These are phyloP conservation scores for Lasiurus cinereus DNA, from an alignment of 2,113 vertebrate genomes.

Conservation along the genomic window DNA sequence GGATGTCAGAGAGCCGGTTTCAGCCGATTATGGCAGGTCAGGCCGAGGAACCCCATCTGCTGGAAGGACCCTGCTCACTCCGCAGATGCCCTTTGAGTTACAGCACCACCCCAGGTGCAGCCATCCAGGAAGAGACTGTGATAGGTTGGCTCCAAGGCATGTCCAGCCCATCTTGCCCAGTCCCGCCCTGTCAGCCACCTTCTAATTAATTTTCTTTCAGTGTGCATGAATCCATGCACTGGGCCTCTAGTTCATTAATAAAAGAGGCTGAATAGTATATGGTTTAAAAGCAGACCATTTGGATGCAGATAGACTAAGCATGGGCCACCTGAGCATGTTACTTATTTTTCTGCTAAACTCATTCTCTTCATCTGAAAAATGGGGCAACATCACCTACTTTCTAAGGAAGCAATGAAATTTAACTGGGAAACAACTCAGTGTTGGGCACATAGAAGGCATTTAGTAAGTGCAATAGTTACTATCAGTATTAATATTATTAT, in stretches of 20 bases:
- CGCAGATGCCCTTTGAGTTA: too few species aligned
- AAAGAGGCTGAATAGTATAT: not conserved
- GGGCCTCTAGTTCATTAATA: not conserved
- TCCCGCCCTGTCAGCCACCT: too few species aligned
- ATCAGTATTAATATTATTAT: not conserved
- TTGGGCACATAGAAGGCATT: not conserved
- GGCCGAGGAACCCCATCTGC: too few species aligned
- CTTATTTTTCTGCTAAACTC: not conserved
- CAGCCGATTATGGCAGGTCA: too few species aligned
- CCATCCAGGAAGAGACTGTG: too few species aligned
- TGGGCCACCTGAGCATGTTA: not conserved
- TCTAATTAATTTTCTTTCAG: too few species aligned
- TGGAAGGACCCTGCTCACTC: too few species aligned
- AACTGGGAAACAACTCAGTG: not conserved
- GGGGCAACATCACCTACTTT: not conserved
- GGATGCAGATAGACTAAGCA: not conserved
- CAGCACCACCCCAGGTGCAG: too few species aligned
- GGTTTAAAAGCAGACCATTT: slow-evolving; percentile 6
- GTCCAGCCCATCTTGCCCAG: too few species aligned
- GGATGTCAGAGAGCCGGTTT: too few species aligned
- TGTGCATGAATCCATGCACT: too few species aligned
- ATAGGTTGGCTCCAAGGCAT: too few species aligned
- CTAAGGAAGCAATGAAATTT: not conserved
- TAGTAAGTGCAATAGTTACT: not conserved
- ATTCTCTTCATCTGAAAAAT: not conserved